Base-by-base conservation (phyloP, 2,888 invertebrate species). In the Xanthorhoe spadicearia region DNA sequence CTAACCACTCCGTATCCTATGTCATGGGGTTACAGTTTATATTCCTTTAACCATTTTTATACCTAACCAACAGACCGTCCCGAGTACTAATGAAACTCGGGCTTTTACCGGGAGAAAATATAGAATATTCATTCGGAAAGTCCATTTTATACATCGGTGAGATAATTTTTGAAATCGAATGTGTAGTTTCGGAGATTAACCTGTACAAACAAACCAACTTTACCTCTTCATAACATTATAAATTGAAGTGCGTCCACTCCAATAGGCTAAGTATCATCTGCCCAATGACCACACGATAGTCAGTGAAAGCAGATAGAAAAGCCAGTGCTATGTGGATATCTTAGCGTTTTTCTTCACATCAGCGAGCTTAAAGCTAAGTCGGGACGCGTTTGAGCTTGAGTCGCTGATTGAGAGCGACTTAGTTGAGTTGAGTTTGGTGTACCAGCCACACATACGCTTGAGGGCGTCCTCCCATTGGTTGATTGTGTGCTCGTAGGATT, bases 391-490 rank as follows among this genome's bases (percentile, higher is more conserved):
- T 0, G 83, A 76, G 48, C 48, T 83, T 0, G 83, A 81, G 19
- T 85, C 86, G 1, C 84, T 74, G 10, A 85, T 43, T 1, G 50
- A 35, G 6, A 67, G 60, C 0, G 80, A 70, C 3, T 77, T 78
- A 0, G 72, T 67, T 0, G 78, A 55, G 9, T 75, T 76, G 1
- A 77, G 76, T 0, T 81, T 81, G 0, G 70, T 68, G 71, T 95
- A 94, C 95, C 95, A 95, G 4, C 93, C 92, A 66, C 92, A 90
- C 82, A 95, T 92, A 5, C 95, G 83, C 48, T 89, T 86, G 0
- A 94, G 92, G 0, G 95, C 95, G 70, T 94, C 90, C 73, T 94
- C 93, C 95, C 95, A 95, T 43, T 94, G 86, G 0, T 80, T 74
- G 68, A 94, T 86, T 0, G 83, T 81, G 1, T 74, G 69, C 35